phyloP scores from a whole-genome alignment of 1,140 invertebrate species.

The Anastrepha ludens region DNA sequence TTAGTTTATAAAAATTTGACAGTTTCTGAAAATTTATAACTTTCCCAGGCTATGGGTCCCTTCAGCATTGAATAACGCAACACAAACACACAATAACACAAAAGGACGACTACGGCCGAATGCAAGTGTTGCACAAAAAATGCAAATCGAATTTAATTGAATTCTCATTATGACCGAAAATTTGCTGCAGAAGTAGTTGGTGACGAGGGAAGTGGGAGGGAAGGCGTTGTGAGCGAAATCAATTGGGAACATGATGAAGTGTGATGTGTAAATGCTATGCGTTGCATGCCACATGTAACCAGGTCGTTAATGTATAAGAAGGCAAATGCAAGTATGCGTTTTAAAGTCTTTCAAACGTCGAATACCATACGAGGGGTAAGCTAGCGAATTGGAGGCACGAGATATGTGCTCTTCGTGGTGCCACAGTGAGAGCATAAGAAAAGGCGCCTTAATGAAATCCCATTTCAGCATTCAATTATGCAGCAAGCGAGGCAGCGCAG shows the following conservation, averaged over 20 bases:
- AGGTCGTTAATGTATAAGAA: neutral
- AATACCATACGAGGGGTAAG: neutral
- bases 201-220: neutral
- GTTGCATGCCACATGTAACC: neutral
- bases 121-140: slow-evolving; percentile 17
- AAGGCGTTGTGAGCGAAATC: neutral
- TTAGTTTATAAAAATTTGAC: neutral
- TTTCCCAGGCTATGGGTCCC: neutral
- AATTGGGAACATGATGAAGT: slow-evolving; percentile 10
- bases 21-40: slow-evolving; percentile 1
- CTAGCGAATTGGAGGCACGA: neutral
- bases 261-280: neutral
- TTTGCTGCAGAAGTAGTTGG: neutral
- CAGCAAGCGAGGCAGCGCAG: neutral
- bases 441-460: slow-evolving; percentile 16
- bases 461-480: slow-evolving; percentile 41
- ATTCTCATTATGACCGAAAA: slow-evolving; percentile 11
- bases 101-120: neutral
- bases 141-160: slow-evolving; percentile 28
- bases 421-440: neutral
- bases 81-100: no score
- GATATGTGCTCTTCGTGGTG: neutral
- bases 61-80: neutral
- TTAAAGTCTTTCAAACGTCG: neutral
- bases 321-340: neutral